phyloP scores from a whole-genome alignment of 2,113 vertebrate species.

The Menura novaehollandiae region DNA sequence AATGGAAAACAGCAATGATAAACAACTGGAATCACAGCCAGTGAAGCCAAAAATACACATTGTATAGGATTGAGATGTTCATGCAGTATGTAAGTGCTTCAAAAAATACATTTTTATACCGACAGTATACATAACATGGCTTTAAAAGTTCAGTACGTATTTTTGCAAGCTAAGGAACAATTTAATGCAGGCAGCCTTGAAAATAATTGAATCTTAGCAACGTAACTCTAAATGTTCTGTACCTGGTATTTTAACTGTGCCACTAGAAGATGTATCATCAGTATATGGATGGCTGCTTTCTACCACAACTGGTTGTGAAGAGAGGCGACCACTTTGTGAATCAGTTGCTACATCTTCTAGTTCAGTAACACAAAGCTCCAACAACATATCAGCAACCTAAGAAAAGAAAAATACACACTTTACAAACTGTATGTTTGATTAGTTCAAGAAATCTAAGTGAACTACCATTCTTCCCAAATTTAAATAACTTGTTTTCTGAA shows the following conservation, averaged over 20 bases:
- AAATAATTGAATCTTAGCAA: not conserved
- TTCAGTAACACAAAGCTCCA: conserved; percentile 95
- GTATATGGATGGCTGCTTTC: conserved; percentile 98
- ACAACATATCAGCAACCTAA: conserved; percentile 94
- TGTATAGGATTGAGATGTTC: rapidly evolving
- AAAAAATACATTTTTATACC: not conserved
- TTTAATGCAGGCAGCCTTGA: not conserved
- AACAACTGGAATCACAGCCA: not conserved
- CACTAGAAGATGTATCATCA: conserved; percentile 95
- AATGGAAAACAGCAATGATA: not conserved
- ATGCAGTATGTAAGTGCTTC: not conserved
- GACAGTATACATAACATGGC: not conserved
- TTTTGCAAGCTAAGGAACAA: not conserved
- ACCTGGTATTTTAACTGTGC: conserved; percentile 98
- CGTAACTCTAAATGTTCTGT: not conserved
- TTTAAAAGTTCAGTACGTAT: not conserved
- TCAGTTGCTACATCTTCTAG: conserved; percentile 97
- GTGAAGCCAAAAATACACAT: not conserved
- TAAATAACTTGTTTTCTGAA: not conserved
- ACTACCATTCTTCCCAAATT: not conserved
- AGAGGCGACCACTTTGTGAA: conserved; percentile 93
- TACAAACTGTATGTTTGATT: not conserved
- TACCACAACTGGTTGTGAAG: conserved; percentile 94
- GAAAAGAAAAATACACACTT: not conserved
- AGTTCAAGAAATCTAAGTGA: not conserved